Evolutionary conservation across 2,797 vertebrate genomes (phyloP).

Genomic region (Yasuhikotakia modesta): DNA sequence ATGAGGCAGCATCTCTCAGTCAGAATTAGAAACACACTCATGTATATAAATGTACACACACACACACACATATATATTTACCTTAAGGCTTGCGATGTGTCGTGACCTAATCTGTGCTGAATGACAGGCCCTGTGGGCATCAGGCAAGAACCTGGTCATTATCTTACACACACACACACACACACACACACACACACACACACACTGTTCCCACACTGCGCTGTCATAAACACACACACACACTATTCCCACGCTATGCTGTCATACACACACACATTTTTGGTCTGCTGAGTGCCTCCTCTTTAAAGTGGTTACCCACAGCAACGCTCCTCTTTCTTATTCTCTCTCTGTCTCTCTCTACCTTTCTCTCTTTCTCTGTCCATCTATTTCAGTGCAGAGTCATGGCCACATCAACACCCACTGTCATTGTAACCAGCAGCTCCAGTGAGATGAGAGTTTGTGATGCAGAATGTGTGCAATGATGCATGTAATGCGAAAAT

Average conservation of each 20-base stretch:
- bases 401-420: slow-evolving; percentile 35
- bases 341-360: no score
- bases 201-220: slow-evolving; percentile 18
- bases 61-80: slow-evolving; percentile 15
- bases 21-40: slow-evolving; percentile 20
- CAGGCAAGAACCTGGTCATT: slow-evolving; percentile 56
- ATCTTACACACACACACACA: slow-evolving; percentile 41
- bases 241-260: slow-evolving; percentile 27
- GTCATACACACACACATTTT: slow-evolving; percentile 42
- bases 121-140: slow-evolving; percentile 48
- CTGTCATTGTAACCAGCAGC: slow-evolving; percentile 15
- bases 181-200: neutral
- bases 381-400: slow-evolving; percentile 33
- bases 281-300: slow-evolving; percentile 37
- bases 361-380: slow-evolving; percentile 28
- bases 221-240: slow-evolving; percentile 42
- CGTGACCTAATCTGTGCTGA: slow-evolving; percentile 44
- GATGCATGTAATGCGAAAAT: neutral
- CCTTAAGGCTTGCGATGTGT: slow-evolving; percentile 23
- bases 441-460: slow-evolving; percentile 18
- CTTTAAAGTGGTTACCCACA: slow-evolving; percentile 58
- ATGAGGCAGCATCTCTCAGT: slow-evolving; percentile 9
- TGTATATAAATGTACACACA: slow-evolving; percentile 31
- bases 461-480: neutral
- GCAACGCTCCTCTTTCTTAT: slow-evolving; percentile 53